Base-by-base conservation (phyloP, 2,888 invertebrate species). In the Branchipolynoe longqiensis region DNA sequence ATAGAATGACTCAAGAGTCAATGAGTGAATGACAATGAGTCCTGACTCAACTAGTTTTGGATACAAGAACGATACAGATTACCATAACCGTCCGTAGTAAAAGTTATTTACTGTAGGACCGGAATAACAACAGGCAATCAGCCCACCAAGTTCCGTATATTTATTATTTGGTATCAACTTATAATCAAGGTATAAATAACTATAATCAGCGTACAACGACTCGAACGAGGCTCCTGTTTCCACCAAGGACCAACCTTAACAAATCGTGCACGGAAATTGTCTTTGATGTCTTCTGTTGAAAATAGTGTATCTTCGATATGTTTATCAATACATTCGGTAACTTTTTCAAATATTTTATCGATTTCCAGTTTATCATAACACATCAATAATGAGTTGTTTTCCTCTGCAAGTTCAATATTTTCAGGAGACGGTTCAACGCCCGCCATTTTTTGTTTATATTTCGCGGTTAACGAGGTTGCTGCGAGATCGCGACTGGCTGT, bases 371-470 rank as follows among this genome's bases (percentile, higher is more conserved):
- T 69, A 18, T 33, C 36, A 69, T 69, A 69, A 18, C 69, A 69
- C 69, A 69, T 69, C n/a, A 69, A 14, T 22, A 69, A 2, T 4
- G 69, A 69, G 18, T 69, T 69, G 12, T 69, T 69, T 0, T 69
- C 69, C 18, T 69, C 18, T 69, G 18, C 69, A 33, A 36, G n/a
- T 38, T 33, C 36, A 18, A 18, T 14, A 69, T 33, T 33, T 14
- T 8, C 38, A n/a, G 69, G 36, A 1, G 14, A 33, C 22, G 33
- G 69, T 18, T 33, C 69, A 14, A 36, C 36, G 69, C 38, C 69
- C 69, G 69, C 69, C 69, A 69, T 69, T 36, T n/a, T n/a, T n/a
- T n/a, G n/a, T 69, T 69, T 33, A 38, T 69, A 69, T 36, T 69
- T 69, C 36, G 36, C 69, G 69, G 36, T 33, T 14, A 69, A 36